Base-by-base conservation (phyloP, 2,113 vertebrate genomes). In the Kryptolebias marmoratus region DNA sequence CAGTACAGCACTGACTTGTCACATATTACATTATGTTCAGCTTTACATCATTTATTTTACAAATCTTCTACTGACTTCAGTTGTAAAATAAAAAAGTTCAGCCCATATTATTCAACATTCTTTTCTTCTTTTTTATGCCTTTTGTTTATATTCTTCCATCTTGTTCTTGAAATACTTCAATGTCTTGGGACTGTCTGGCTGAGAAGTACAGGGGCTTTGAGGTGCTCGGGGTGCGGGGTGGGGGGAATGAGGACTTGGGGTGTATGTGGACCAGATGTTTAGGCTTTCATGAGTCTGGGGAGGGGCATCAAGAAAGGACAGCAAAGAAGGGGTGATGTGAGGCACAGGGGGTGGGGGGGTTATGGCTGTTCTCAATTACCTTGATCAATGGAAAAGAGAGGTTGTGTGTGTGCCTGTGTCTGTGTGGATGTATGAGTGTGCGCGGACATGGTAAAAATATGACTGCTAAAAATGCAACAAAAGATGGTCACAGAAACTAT, bases 201-300 rank as follows among this genome's bases (percentile, higher is more conserved):
- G 73, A 72, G 85, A 75, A 85, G 86, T 77, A 87, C 73, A 81
- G 71, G 65, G 82, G 76, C 78, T 81, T 11, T 68, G 78, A 88
- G 86, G 89, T 89, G 84, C 39, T 8, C 5, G 39, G 22, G 50
- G 18, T 5, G 50, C 7, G 50, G 18, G 50, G 36, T 36, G 36
- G 76, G 79, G 71, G 81, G 80, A 74, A 54, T 84, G 86, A 88
- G 73, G 80, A 90, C 73, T 77, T 89, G 27, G 57, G 91, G 89
- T 95, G 95, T 96, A 94, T 92, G 93, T 83, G 60, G 88, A 95
- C 95, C 96, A 97, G 96, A 97, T 97, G 96, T 95, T 83, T 86
- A 89, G 77, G 70, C 83, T 91, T 81, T 87, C 72, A 89, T 69
- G 76, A 64, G 0, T 61, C 52, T 82, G 80, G 80, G 80, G 86